phyloP scores from a whole-genome alignment of 2,888 invertebrate genomes.

The Pachliopta kotzebuea region DNA sequence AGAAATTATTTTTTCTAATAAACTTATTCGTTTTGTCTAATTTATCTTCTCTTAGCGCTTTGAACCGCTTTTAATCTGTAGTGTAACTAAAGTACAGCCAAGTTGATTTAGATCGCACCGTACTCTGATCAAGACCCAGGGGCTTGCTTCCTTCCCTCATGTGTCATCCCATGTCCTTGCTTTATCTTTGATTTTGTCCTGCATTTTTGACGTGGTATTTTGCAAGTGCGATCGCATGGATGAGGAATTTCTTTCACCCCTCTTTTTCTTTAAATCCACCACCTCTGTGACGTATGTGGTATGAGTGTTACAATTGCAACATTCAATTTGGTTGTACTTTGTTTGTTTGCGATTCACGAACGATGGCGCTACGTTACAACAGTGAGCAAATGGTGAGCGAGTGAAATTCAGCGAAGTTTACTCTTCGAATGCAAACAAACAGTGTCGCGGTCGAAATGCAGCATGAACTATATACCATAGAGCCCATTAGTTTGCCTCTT shows the following conservation, averaged over 20 bases:
- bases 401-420: constrained; percentile 75
- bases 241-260: constrained; percentile 31
- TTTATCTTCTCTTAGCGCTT: constrained; percentile 25
- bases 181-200: constrained; percentile 47
- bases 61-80: constrained; percentile 22
- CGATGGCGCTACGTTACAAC: constrained; percentile 45
- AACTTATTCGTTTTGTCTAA: constrained; percentile 34
- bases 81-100: constrained; percentile 66
- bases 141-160: constrained; percentile 59
- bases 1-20: neutral
- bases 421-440: constrained; percentile 44
- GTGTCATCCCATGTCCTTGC: constrained; percentile 37
- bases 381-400: constrained; percentile 58
- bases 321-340: constrained; percentile 75
- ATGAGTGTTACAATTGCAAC: constrained; percentile 36
- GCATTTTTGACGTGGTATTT: constrained; percentile 56
- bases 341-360: constrained; percentile 64
- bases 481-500: constrained; percentile 61
- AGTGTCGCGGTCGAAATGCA: constrained; percentile 48
- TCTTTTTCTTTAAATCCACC: constrained; percentile 27
- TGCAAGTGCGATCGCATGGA: constrained; percentile 47
- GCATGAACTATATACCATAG: constrained; percentile 60
- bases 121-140: constrained; percentile 58
- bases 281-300: constrained; percentile 33
- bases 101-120: constrained; percentile 51